Evolutionary conservation across 35 echinoderm and acorn worm species (phyloP).

Genomic region (Ophiothrix spiculata): DNA sequence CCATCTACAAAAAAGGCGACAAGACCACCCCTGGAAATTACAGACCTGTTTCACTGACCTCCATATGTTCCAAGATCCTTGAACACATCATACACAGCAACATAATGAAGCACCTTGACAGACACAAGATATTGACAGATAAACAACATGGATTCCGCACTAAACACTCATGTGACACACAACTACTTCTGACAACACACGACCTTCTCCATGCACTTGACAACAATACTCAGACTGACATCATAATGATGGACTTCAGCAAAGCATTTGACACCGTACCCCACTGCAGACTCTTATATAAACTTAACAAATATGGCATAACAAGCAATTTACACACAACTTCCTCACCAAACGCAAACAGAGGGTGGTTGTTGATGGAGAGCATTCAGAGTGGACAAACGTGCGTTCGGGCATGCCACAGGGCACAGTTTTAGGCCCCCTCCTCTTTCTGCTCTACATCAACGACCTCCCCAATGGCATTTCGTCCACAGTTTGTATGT

Average conservation of each 20-base stretch:
- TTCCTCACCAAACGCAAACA: conserved; percentile 12
- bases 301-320: background rate
- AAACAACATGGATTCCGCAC: conserved; percentile 10
- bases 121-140: background rate
- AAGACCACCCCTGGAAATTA: background rate
- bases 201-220: background rate
- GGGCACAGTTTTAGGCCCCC: conserved; percentile 16
- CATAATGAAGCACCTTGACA: background rate
- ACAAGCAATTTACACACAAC: background rate
- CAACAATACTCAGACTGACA: background rate
- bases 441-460: conserved; percentile 8
- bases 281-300: background rate
- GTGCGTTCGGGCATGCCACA: background rate
- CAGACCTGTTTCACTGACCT: background rate
- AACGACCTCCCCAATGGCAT: conserved; percentile 15
- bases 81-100: conserved; percentile 11
- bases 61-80: background rate
- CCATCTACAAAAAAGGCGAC: conserved; percentile 29
- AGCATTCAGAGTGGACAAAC: background rate
- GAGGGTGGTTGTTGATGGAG: background rate
- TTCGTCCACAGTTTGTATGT: conserved; percentile 14
- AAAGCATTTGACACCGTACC: conserved; percentile 34
- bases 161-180: conserved; percentile 15
- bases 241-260: conserved; percentile 31
- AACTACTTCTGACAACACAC: conserved; percentile 6